Base-by-base conservation (phyloP, 2,797 vertebrate genomes). In the Florisuga fusca region DNA sequence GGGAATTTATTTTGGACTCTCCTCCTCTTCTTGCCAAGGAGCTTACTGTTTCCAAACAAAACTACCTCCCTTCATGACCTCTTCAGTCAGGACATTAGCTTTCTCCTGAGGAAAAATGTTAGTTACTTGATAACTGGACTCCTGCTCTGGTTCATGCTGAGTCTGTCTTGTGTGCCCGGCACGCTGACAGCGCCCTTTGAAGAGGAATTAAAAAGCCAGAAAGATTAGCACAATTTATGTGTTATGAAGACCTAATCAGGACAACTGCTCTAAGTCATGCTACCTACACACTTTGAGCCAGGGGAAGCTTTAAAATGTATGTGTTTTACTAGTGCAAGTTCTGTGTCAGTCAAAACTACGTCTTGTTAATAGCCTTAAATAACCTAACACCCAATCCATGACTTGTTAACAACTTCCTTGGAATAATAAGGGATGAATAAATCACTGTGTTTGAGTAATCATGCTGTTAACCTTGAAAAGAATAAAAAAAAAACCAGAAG, bases 371-470 rank as follows among this genome's bases (percentile, higher is more conserved):
- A 96, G 86, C 78, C 86, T 96, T 83, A 93, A 95, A 94, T 95
- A 95, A 89, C 91, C 85, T 94, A 96, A 93, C 94, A 96, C 87
- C 89, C 91, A 89, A 90, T 91, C 80, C 71, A 21, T 87, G 89
- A 67, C 89, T 92, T 95, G 94, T 96, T 95, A 96, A 96, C 91
- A 92, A 84, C 94, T 96, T 96, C 94, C 95, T 96, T 95, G 50
- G 48, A 95, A 95, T 94, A 94, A 92, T 90, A 96, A 88, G 31
- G 23, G n/a, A 76, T 96, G 94, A 96, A 97, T 95, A 93, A 86
- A 95, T 94, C 87, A 79, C 89, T 95, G 69, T 94, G 20, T 78
- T 79, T 90, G 43, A 34, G 66, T 76, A 91, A 84, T 88, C 82
- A 89, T 80, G 50, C 27, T 34, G 71, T 86, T 91, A 95, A 84